phyloP scores from a whole-genome alignment of 2,888 invertebrate species.

The Helobdella robusta region DNA sequence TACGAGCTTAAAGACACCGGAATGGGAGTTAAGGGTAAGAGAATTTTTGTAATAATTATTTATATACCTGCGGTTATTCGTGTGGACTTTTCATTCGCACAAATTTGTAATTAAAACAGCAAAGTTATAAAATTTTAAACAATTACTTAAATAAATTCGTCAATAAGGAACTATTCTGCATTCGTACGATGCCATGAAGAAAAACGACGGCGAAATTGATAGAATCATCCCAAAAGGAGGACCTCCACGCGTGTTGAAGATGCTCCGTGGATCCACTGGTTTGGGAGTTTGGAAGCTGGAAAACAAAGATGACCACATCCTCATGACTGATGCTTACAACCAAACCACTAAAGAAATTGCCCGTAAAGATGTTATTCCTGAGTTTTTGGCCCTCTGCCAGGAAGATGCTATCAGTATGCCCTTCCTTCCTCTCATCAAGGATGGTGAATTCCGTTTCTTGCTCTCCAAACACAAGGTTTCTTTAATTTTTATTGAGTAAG shows the following conservation, averaged over 20 bases:
- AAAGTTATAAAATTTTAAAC: too few relatives aligned
- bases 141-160: too few relatives aligned
- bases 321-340: slow-evolving; percentile 32
- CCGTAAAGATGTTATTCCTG: slow-evolving; percentile 30
- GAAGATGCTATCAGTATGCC: slow-evolving; percentile 34
- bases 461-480: slow-evolving; percentile 29
- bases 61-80: too few relatives aligned
- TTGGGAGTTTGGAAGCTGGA: slow-evolving; percentile 29
- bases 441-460: slow-evolving; percentile 32
- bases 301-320: slow-evolving; percentile 29
- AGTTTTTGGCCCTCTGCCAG: slow-evolving; percentile 29
- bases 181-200: slow-evolving; percentile 27
- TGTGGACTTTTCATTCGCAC: too few relatives aligned
- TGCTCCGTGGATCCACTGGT: slow-evolving; percentile 33
- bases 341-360: slow-evolving; percentile 29
- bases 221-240: slow-evolving; percentile 31
- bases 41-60: too few relatives aligned
- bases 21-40: slow-evolving; percentile 30
- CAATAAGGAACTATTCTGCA: slow-evolving; percentile 30
- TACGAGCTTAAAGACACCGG: slow-evolving; percentile 31
- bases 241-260: slow-evolving; percentile 31
- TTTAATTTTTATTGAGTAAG: neutral
- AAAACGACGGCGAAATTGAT: slow-evolving; percentile 30
- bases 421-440: slow-evolving; percentile 33
- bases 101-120: too few relatives aligned